Base-by-base conservation (phyloP, 1,140 invertebrate species). In the Brachionus sp. region DNA sequence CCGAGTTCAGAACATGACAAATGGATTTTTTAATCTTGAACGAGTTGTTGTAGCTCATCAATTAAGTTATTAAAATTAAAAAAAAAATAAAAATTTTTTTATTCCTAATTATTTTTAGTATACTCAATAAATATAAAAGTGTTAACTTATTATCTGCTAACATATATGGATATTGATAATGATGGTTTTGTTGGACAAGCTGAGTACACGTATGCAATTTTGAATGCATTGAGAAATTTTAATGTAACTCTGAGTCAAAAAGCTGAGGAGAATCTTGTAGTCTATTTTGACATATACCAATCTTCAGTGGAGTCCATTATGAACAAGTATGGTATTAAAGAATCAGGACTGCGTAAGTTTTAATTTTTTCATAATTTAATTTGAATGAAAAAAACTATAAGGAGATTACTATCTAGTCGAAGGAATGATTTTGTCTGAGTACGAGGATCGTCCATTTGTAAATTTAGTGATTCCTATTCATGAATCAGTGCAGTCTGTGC, bases 271-370 rank as follows among this genome's bases (percentile, higher is more conserved):
- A 62, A 80, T 23, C 29, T 80, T 3, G 12, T 29, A 3, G 53
- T 53, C 10, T 80, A 80, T 37, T 80, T 80, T 35, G 77, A 80
- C 23, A 80, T 80, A 62, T 80, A 80, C 57, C 62, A 57, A 29
- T 16, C 77, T 62, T 80, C 77, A 25, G 77, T 80, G n/a, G 29
- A 66, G 19, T 57, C 50, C 13, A 39, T 80, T 29, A 10, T 80
- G 35, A 9, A 6, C 23, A 80, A 80, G n/a, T 80, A 80, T 44
- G 77, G 25, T 19, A n/a, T 80, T 6, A 80, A 80, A 62, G 62
- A 66, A 42, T 12, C 35, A 10, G 46, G 37, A 10, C 39, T 80
- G 25, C 50, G 77, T 80, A 62, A 80, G 46, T 62, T 37, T 37
- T 25, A 57, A 13, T 4, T 7, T 16, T 29, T 78, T 33, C 19